Conservation (phyloP, 1,140 invertebrate species). For the Drosophila saltans region DNA sequence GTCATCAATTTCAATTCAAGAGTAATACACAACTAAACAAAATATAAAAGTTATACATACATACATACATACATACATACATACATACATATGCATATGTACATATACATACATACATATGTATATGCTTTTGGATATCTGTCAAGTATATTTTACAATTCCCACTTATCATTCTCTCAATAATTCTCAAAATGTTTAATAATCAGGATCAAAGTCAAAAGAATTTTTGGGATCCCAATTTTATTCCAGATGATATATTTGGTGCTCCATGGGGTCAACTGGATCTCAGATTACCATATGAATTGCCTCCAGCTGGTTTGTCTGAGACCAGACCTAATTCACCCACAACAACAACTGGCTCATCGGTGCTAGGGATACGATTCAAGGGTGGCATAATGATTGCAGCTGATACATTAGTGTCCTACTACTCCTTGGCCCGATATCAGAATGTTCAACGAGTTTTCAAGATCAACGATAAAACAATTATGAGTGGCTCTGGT, state of each 20-base stretch:
- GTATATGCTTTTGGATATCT: not conserved
- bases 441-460: conserved; percentile 93
- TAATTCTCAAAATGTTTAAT: no score
- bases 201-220: no score
- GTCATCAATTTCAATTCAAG: conserved; percentile 63
- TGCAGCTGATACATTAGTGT: conserved; percentile 95
- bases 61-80: no score
- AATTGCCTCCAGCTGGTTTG: no score
- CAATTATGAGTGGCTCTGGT: conserved; percentile 93
- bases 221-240: no score
- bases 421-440: conserved; percentile 95
- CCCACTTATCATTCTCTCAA: no score
- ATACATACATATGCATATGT: no score
- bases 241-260: no score
- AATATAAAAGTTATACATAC: not conserved
- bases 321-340: no score
- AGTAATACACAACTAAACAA: not conserved
- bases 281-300: no score
- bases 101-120: not conserved
- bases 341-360: conserved; percentile 91
- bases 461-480: conserved; percentile 94
- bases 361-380: conserved; percentile 94
- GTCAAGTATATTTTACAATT: no score
- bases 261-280: no score
- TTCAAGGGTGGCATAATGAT: conserved; percentile 96